Evolutionary conservation across 2,797 vertebrate genomes (phyloP).

Genomic region (Paguma larvata): DNA sequence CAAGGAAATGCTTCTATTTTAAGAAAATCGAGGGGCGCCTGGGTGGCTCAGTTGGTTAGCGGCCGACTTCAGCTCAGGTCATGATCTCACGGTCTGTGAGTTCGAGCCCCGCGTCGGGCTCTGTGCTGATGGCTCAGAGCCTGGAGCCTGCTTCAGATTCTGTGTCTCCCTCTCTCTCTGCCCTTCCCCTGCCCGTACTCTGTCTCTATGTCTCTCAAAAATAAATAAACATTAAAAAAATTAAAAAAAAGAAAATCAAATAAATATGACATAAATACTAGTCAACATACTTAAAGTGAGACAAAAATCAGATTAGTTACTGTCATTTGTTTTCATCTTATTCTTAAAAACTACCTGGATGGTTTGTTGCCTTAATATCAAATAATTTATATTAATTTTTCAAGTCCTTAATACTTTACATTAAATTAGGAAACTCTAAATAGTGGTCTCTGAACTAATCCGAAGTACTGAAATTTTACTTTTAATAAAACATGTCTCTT

Average conservation of each 20-base stretch:
- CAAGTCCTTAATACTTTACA: not conserved
- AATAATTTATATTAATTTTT: not conserved
- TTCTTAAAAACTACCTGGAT: not conserved
- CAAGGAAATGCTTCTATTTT: not conserved
- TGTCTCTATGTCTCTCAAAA: no score
- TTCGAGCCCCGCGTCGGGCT: no score
- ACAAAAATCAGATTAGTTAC: not conserved
- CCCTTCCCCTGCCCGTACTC: no score
- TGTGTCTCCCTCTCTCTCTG: no score
- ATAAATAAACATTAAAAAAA: no score
- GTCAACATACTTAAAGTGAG: not conserved
- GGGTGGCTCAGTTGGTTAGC: no score
- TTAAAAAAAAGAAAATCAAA: not conserved
- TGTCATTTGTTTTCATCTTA: not conserved
- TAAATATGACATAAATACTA: not conserved
- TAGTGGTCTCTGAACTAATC: not conserved
- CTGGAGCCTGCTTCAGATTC: no score
- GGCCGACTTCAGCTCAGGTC: no score
- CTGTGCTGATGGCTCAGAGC: no score
- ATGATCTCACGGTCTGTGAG: no score
- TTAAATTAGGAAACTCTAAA: not conserved
- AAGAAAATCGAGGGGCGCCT: no score
- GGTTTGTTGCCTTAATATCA: not conserved
- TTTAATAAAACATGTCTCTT: not conserved
- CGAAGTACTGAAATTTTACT: not conserved